These are phyloP conservation scores for Aphidius gifuensis DNA, from an alignment of 1,140 invertebrate species.

Conservation along the genomic window DNA sequence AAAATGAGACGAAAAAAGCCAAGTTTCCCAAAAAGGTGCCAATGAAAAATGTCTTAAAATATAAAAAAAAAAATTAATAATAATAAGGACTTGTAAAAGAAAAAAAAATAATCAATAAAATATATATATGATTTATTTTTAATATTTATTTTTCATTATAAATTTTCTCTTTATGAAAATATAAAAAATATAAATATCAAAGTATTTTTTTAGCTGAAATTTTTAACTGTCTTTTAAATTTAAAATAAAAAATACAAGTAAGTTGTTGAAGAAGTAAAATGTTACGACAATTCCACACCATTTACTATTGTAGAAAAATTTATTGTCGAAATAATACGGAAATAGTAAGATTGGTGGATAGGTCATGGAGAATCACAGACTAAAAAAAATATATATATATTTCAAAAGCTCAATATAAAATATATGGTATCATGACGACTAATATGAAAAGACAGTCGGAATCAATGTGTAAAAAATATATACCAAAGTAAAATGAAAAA, in stretches of 20 bases:
- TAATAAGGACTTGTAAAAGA: no score
- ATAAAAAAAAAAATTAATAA: no score
- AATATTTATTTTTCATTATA: conserved; percentile 15
- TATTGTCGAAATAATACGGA: conserved; percentile 37
- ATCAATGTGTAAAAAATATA: conserved; percentile 15
- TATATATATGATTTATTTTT: no score
- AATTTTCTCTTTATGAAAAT: no score
- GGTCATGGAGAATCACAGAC: neutral
- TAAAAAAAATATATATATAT: conserved; percentile 3
- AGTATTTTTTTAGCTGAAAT: neutral
- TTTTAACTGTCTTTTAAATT: neutral
- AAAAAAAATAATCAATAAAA: no score
- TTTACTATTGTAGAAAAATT: conserved; percentile 31
- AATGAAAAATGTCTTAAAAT: no score
- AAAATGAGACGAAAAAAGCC: no score
- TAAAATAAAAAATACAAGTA: no score
- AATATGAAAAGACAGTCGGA: conserved; percentile 20
- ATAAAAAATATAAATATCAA: no score
- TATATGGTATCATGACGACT: neutral
- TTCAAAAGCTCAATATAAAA: conserved; percentile 1
- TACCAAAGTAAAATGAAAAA: neutral
- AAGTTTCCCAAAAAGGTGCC: no score
- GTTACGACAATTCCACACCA: conserved; percentile 27
- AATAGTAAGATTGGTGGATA: conserved; percentile 31
- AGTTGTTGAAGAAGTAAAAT: neutral